Base-by-base conservation (phyloP, 2,888 invertebrate species). In the Oegoconia quadripuncta region DNA sequence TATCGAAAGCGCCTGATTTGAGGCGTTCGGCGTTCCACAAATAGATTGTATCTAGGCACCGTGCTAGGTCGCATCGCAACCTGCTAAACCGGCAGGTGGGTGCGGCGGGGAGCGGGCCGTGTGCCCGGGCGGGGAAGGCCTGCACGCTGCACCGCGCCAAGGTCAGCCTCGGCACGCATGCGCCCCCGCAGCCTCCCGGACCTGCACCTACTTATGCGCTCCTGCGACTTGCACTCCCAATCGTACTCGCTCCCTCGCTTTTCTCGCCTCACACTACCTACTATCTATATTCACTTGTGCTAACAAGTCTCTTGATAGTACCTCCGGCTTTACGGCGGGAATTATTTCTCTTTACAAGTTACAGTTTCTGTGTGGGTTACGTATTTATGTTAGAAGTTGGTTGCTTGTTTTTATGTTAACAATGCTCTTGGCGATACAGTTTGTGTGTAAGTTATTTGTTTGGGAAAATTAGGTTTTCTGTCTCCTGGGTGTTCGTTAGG, bases 121-220 rank as follows among this genome's bases (percentile, higher is more conserved):
- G 42, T 37, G 40, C 55, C 46, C 39, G 49, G 47, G 46, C 48
- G 52, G 48, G 41, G 44, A 38, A 48, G 52, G 58, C 52, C 58
- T 79, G 81, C 84, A 82, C 78, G 82, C 74, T 84, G 86, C 84
- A 84, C 76, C 80, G 77, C 76, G 65, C 75, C 84, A 86, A 86
- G 83, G 82, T 83, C 83, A 83, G 71, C 69, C 75, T 72, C 56
- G 69, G 77, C 80, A 76, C 84, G 83, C 84, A 83, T 84, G 86
- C 86, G 83, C 68, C 52, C 58, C 55, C 54, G 54, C 53, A 48
- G 44, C 46, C 48, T 46, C 60, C 65, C 62, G 66, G 66, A 69
- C 70, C 63, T 67, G 67, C 71, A 72, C 66, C 65, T 66, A 52
- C 55, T 65, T 62, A 65, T 74, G 70, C 63, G 65, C 60, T 73